Base-by-base conservation (phyloP, 2,888 invertebrate genomes). In the Trimorus sp. region DNA sequence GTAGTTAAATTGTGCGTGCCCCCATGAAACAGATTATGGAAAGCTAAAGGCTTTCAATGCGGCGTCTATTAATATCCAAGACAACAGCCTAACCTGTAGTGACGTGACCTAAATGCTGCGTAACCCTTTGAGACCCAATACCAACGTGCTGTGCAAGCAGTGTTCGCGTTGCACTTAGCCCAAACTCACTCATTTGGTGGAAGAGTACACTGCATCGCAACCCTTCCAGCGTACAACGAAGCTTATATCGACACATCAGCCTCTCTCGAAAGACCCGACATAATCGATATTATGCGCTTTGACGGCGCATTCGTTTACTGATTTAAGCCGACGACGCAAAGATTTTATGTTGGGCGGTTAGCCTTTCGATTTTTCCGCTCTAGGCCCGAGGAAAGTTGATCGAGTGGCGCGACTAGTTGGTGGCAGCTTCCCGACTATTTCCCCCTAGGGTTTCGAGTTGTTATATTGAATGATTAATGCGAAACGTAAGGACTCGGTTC, bases 71-170 rank as follows among this genome's bases (percentile, higher is more conserved):
- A 79, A 69, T 79, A 77, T 79, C 69, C 69, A 74, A 83, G 77
- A 79, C 79, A 77, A 71, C 78, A 71, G 68, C 66, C 79, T 84
- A 83, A 84, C 70, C 76, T 76, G 80, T 48, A 58, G 58, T 81
- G 85, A 80, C 84, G 79, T 84, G 85, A 84, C 84, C 84, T 81
- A 84, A 86, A 85, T 85, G 78, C 79, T 79, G 73, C 69, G 63
- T 70, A 84, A 83, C 79, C 84, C 83, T 85, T 83, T 79, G 83
- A 83, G 80, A 81, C 71, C 76, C 45, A 84, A 79, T 74, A 73
- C 68, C 63, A 78, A 71, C 69, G 74, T 76, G 69, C 79, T 79
- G 75, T 75, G 82, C 68, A 75, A 75, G 76, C 79, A 71, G 63
- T 71, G 75, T 82, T 75, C 79, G 62, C 71, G 75, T 62, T 75